These are phyloP conservation scores for Stenolophus ochropezus DNA, from an alignment of 2,888 invertebrate genomes.

Conservation along the genomic window DNA sequence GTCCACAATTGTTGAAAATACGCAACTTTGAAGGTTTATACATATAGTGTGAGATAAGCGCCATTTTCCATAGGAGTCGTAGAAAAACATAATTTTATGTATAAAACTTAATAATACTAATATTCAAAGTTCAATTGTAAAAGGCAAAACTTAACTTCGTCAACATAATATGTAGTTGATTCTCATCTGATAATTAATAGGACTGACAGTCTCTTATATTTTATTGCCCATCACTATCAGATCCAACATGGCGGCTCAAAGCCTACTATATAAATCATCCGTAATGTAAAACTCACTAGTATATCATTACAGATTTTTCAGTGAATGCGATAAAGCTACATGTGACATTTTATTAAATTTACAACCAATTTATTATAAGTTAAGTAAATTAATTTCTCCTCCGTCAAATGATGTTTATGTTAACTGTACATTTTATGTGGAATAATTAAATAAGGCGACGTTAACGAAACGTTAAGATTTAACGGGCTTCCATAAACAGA, in stretches of 20 bases:
- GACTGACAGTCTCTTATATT: slow-evolving; percentile 10
- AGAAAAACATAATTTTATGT: too few relatives aligned
- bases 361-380: slow-evolving; percentile 5
- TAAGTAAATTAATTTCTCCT: slow-evolving; percentile 28
- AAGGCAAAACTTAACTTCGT: too few relatives aligned
- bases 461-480: slow-evolving; percentile 28
- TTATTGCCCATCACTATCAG: slow-evolving; percentile 1
- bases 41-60: too few relatives aligned
- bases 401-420: slow-evolving; percentile 8
- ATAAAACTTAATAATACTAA: too few relatives aligned
- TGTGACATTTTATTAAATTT: slow-evolving; percentile 20
- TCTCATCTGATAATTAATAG: too few relatives aligned
- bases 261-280: slow-evolving; percentile 23
- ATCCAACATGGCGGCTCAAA: not conserved
- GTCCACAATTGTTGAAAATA: too few relatives aligned
- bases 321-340: not conserved
- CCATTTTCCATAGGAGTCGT: too few relatives aligned
- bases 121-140: too few relatives aligned
- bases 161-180: too few relatives aligned
- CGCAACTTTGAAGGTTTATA: too few relatives aligned
- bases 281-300: slow-evolving; percentile 12
- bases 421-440: slow-evolving; percentile 38
- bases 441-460: slow-evolving; percentile 32
- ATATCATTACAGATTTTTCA: slow-evolving; percentile 10
- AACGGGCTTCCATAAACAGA: slow-evolving; percentile 32